Evolutionary conservation across 92 coral and sea anemone species (phyloP), one percentile per base, ranked within the genome.

Genomic region (Palythoa grandiflora): DNA sequence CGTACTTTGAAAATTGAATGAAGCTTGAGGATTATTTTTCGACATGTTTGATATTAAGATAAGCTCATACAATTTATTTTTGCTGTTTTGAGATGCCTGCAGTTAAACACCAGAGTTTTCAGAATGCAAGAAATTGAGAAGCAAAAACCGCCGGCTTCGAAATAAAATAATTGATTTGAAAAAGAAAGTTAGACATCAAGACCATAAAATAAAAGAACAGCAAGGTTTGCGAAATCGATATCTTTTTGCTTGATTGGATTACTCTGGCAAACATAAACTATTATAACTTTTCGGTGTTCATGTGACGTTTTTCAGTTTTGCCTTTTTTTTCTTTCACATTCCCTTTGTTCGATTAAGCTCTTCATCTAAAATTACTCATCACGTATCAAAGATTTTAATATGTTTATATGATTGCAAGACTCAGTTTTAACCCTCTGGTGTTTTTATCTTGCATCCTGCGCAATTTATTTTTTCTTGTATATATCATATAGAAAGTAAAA

Each of bases 401-500:
- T 28, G 28, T 28, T 28, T 28, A 28, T 28, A 28, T 28, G 28
- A 28, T 28, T 28, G 28, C 28, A 28, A 28, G 28, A 28, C 28
- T 28, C 28, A 28, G 28, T 63, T 63, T 63, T 19, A 63, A 79
- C 70, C 3, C 39, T 15, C 52, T 54, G 28, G 13, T 1, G 1
- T 17, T 65, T 70, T 70, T 13, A 70, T 70, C 75, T 37, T 36
- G 75, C 17, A 36, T 70, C 75, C 70, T 79, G 15, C 35, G 20
- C 84, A 1, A 36, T 28, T 15, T n/a, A 19, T 51, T 15, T 79
- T 15, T 51, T 37, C 47, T 44, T 51, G 77, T 75, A 72, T 16
- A 83, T 50, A 20, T 72, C 47, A 7, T 40, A 47, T 71, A 65
- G 87, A 70, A 73, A 84, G 78, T 9, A 51, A 84, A 13, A 84